Percentiles rank a stretch among this genome's conserved stretches.
These are phyloP conservation scores for Ctenosaura bakeri DNA, from an alignment of 2,797 vertebrate species.

Conservation along the genomic window DNA sequence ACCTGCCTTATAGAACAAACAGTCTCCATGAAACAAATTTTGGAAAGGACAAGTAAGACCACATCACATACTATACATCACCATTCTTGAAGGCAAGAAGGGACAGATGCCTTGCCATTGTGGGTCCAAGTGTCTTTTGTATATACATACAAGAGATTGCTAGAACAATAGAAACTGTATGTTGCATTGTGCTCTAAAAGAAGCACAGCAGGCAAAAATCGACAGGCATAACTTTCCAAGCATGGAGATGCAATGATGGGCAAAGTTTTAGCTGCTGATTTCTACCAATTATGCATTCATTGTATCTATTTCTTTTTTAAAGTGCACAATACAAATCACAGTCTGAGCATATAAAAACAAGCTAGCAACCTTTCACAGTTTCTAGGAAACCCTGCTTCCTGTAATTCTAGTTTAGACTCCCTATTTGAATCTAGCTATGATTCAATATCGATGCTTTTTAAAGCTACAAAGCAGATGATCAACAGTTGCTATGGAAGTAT, in stretches of 20 bases:
- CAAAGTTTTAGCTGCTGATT: not conserved
- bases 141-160: not conserved
- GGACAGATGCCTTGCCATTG: not conserved
- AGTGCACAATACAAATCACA: not conserved
- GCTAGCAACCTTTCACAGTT: not conserved
- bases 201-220: not conserved
- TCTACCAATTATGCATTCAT: not conserved
- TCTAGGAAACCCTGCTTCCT: not conserved
- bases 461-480: conserved; percentile 1
- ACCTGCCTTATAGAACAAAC: not conserved
- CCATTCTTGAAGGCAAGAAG: not conserved
- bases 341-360: not conserved
- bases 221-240: not conserved
- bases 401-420: not conserved
- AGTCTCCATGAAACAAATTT: not conserved
- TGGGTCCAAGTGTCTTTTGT: not conserved
- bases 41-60: not conserved
- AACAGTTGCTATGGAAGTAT: conserved; percentile 40
- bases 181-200: not conserved
- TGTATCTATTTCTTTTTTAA: not conserved
- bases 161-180: not conserved
- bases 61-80: not conserved
- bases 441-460: conserved; percentile 11
- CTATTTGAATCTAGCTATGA: not conserved
- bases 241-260: not conserved